phyloP scores from a whole-genome alignment of 2,113 vertebrate genomes.

The Ibidorhyncha struthersii region DNA sequence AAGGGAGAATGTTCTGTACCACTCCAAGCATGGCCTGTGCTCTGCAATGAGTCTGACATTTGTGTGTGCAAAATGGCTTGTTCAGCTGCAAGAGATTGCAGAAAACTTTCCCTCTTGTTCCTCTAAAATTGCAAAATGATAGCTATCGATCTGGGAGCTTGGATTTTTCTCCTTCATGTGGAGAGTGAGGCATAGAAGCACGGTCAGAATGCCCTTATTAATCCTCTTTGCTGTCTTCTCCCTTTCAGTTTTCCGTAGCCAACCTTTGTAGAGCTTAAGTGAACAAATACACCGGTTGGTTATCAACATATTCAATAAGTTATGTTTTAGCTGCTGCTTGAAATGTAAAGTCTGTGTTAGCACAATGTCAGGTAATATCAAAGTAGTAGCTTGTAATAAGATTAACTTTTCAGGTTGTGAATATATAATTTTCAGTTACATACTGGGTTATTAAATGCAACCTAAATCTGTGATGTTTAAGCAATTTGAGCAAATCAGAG shows the following conservation, averaged over 20 bases:
- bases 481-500: constrained; percentile 1
- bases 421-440: constrained; percentile 56
- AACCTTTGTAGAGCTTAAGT: constrained; percentile 62
- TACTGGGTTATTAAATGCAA: constrained; percentile 45
- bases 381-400: constrained; percentile 60
- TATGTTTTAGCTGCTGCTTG: constrained; percentile 58
- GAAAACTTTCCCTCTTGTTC: constrained; percentile 25
- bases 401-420: constrained; percentile 64
- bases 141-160: background rate
- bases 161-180: constrained; percentile 18
- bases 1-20: background rate
- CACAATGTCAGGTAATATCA: constrained; percentile 61
- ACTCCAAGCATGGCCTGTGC: background rate
- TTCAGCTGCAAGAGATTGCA: background rate
- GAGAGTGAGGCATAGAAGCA: background rate
- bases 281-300: constrained; percentile 28
- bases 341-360: constrained; percentile 61
- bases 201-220: background rate
- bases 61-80: background rate
- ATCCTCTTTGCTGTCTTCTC: constrained; percentile 38
- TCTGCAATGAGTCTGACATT: background rate
- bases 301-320: constrained; percentile 54
- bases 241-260: background rate
- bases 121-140: constrained; percentile 14
- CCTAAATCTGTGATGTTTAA: constrained; percentile 29